Percentiles rank a stretch among this genome's conserved stretches.
phyloP scores from a whole-genome alignment of 2,888 invertebrate genomes.

The Amaurobius ferox region DNA sequence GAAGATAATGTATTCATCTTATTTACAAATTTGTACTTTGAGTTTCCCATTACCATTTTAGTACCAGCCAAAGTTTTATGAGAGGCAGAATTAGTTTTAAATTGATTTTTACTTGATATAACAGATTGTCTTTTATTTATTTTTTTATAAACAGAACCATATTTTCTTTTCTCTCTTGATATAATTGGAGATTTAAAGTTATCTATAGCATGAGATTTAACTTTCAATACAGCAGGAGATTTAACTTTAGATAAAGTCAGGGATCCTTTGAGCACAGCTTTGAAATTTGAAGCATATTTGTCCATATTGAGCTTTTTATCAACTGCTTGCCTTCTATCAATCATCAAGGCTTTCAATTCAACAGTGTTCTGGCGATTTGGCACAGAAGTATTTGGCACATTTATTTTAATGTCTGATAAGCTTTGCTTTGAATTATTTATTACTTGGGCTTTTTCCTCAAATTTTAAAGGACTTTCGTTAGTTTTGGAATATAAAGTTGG shows the following conservation, averaged over 20 bases:
- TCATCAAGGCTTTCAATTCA: too few species aligned
- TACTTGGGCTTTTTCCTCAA: too few species aligned
- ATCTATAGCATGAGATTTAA: neutral
- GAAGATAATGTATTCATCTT: neutral
- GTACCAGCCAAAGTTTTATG: neutral
- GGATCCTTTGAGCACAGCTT: too few species aligned
- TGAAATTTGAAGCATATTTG: too few species aligned
- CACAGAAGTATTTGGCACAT: too few species aligned
- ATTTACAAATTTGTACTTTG: conserved; percentile 44
- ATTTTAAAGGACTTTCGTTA: too few species aligned
- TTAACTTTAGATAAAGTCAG: neutral
- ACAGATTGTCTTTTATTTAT: neutral
- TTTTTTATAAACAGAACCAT: neutral
- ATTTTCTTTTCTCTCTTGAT: neutral
- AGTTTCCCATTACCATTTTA: neutral
- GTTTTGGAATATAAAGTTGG: too few species aligned
- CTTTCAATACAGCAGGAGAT: neutral
- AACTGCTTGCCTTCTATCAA: too few species aligned
- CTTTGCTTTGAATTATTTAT: too few species aligned
- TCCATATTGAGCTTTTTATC: too few species aligned
- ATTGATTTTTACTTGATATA: neutral
- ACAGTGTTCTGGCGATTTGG: too few species aligned
- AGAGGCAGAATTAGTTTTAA: neutral
- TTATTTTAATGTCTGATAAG: too few species aligned
- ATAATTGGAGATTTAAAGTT: neutral